Evolutionary conservation across 2,797 vertebrate genomes (phyloP).

Genomic region (Myoxocephalus aenaeus): DNA sequence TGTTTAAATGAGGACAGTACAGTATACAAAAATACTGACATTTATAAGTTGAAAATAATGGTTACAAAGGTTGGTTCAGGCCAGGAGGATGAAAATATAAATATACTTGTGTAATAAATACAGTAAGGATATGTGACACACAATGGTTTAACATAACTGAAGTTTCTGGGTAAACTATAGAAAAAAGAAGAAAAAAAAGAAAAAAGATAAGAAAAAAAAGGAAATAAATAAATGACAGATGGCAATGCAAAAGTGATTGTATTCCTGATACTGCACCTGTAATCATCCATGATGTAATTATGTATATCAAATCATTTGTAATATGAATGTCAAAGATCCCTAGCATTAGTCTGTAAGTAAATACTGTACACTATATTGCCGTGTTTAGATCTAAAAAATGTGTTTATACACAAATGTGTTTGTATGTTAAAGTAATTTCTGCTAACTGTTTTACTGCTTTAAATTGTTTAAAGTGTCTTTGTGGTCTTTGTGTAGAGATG

Average conservation of each 20-base stretch:
- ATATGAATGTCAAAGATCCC: neutral
- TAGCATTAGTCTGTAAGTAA: constrained; percentile 4
- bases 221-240: no score
- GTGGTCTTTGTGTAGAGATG: constrained; percentile 7
- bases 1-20: neutral
- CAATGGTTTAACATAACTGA: neutral
- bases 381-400: neutral
- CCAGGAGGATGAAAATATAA: neutral
- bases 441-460: neutral
- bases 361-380: neutral
- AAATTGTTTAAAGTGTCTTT: constrained; percentile 1
- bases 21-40: neutral
- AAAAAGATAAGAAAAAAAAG: neutral
- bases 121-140: neutral
- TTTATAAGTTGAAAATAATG: neutral
- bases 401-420: constrained; percentile 3
- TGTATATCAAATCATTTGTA: constrained; percentile 1
- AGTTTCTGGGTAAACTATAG: neutral
- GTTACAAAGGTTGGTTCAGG: neutral
- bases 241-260: constrained; percentile 9
- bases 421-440: constrained; percentile 2
- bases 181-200: neutral
- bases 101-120: neutral
- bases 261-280: neutral
- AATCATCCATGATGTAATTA: neutral